Evolutionary conservation across 2,113 vertebrate species (phyloP).

Genomic region (Haplochromis burtoni): DNA sequence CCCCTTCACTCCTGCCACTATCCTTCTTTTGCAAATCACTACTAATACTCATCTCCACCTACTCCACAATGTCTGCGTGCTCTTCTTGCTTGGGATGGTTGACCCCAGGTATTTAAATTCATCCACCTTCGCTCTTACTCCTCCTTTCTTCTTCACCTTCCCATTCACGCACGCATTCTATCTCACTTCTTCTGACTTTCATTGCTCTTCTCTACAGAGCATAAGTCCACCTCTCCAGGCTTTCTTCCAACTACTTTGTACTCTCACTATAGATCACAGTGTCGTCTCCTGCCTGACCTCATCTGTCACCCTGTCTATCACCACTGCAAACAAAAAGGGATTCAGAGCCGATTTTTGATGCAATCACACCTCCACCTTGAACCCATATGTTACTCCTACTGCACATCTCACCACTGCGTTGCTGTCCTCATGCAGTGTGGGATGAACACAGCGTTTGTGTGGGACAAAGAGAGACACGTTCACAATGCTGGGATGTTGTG

Average conservation of each 20-base stretch:
- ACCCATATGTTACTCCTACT: neutral
- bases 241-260: neutral
- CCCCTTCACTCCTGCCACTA: neutral
- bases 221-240: neutral
- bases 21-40: neutral
- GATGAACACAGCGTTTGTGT: neutral
- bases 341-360: neutral
- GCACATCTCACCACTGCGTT: neutral
- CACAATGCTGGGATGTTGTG: neutral
- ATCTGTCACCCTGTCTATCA: neutral
- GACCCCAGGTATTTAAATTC: neutral
- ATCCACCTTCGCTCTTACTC: neutral
- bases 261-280: neutral
- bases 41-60: neutral
- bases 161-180: rapidly evolving
- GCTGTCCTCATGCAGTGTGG: neutral
- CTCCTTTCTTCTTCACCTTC: neutral
- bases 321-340: neutral
- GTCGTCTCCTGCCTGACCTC: neutral
- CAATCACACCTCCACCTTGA: neutral
- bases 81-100: neutral
- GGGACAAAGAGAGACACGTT: neutral
- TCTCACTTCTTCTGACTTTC: neutral
- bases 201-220: neutral
- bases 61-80: neutral